These are phyloP conservation scores for Coenonympha glycerion DNA, from an alignment of 2,888 invertebrate species.

Conservation along the genomic window DNA sequence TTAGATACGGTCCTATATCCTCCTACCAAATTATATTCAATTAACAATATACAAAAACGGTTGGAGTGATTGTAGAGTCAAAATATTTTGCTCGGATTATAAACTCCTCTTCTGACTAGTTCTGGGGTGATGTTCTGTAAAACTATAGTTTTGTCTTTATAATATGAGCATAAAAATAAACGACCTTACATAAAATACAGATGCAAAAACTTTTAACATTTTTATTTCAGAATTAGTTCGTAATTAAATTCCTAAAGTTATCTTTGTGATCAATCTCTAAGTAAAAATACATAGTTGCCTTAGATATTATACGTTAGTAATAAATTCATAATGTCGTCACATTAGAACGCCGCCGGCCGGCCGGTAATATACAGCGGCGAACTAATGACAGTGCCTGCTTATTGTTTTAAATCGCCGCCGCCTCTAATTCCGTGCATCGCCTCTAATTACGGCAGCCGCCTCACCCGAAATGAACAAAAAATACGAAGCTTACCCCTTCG, in stretches of 20 bases:
- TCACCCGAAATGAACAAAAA: slow-evolving; percentile 38
- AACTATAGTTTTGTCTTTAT: too few relatives aligned
- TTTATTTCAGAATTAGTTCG: background rate
- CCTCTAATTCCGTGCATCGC: slow-evolving; percentile 65
- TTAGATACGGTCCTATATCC: slow-evolving; percentile 15
- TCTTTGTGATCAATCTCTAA: slow-evolving; percentile 36
- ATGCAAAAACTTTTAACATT: too few relatives aligned
- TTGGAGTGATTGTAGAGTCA: background rate
- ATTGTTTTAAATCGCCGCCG: slow-evolving; percentile 73
- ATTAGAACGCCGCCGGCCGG: slow-evolving; percentile 59
- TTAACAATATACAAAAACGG: slow-evolving; percentile 13
- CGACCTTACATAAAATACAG: too few relatives aligned
- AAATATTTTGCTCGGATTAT: background rate
- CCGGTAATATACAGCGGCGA: slow-evolving; percentile 49
- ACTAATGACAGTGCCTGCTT: slow-evolving; percentile 63
- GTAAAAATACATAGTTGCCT: slow-evolving; percentile 27
- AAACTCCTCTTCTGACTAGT: too few relatives aligned
- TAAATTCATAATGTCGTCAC: slow-evolving; percentile 64
- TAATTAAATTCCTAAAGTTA: slow-evolving; percentile 26
- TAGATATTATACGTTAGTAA: too few relatives aligned
- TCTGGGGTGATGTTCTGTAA: too few relatives aligned
- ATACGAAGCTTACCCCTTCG: slow-evolving; percentile 64
- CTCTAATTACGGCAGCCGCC: slow-evolving; percentile 57
- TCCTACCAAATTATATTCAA: slow-evolving; percentile 13
- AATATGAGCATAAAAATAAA: too few relatives aligned